Evolutionary conservation across 2,113 vertebrate genomes (phyloP).

Genomic region (Cranoglanis bouderius): DNA sequence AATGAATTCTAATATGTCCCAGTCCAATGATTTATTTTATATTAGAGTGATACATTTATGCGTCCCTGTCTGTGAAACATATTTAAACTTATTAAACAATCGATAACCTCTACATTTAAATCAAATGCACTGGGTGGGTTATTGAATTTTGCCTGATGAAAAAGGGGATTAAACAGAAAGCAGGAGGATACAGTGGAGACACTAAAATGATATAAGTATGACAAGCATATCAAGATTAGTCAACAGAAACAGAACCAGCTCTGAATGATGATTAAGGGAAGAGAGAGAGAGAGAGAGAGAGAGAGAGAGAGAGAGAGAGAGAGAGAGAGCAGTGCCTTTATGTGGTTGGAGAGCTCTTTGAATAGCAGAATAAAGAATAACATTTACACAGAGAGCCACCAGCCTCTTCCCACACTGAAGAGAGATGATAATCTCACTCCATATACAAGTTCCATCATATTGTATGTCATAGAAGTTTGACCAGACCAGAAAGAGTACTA

Average conservation of each 20-base stretch:
- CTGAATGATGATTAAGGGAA: slow-evolving; percentile 7
- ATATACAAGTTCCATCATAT: background rate
- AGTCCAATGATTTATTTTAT: background rate
- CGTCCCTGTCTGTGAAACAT: background rate
- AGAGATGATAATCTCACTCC: background rate
- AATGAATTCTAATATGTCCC: background rate
- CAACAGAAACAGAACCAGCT: slow-evolving; percentile 10
- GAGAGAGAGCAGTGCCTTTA: slow-evolving; percentile 38
- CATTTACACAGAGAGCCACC: slow-evolving; percentile 40
- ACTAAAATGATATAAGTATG: background rate
- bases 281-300: background rate
- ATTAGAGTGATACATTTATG: background rate
- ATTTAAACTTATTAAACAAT: background rate
- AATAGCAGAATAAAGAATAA: slow-evolving; percentile 41
- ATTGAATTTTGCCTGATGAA: background rate
- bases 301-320: background rate
- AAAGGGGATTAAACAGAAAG: background rate
- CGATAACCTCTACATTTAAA: background rate
- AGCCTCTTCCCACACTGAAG: background rate
- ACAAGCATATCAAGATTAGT: background rate
- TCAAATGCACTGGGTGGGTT: background rate
- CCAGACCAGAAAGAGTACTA: background rate
- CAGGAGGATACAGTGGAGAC: background rate
- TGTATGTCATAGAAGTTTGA: background rate
- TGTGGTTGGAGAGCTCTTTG: slow-evolving; percentile 36